Base-by-base conservation (phyloP, 2,113 vertebrate species). In the Carlito syrichta region DNA sequence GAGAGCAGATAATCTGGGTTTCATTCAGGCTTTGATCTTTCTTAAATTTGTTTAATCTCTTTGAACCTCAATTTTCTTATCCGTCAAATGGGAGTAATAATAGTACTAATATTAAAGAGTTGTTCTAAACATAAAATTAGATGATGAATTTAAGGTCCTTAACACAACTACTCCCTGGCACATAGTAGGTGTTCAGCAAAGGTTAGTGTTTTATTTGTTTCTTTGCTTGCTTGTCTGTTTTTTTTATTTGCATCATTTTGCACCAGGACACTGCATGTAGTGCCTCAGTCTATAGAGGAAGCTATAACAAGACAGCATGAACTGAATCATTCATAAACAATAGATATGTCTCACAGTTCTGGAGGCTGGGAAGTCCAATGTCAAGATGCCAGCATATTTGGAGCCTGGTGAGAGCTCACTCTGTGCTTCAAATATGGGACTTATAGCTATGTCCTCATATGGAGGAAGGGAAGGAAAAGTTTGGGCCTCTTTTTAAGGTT, bases 401-500 rank as follows among this genome's bases (percentile, higher is more conserved):
- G 19, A 45, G 38, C 48, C 74, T 73, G n/a, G n/a, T n/a, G 54
- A 54, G 20, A 3, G 35, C 10, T 35, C 20, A 32, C 13, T 7
- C 17, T n/a, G n/a, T 45, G 45, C 74, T 52, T 84, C 35, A 48
- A 25, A 63, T 14, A 50, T 48, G 54, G 25, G 8, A 13, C 11
- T 52, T 66, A 76, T 27, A 23, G 17, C 68, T 66, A 2, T 8
- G 35, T 56, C 38, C 50, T n/a, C 30, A 52, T 3, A 6, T 38
- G 16, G 38, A 17, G 0, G 3, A 30, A 73, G 63, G 35, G 8
- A 25, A 23, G 20, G 87, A 25, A 35, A 40, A 40, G 13, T 12
- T 38, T 1, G 0, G n/a, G 16, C 27, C 22, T 50, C 9, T 52
- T 54, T 38, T 3, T 9, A 50, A 6, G 35, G 32, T 1, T 66